Conservation (phyloP, 2,888 invertebrate genomes). For the Myopa tessellatipennis region DNA sequence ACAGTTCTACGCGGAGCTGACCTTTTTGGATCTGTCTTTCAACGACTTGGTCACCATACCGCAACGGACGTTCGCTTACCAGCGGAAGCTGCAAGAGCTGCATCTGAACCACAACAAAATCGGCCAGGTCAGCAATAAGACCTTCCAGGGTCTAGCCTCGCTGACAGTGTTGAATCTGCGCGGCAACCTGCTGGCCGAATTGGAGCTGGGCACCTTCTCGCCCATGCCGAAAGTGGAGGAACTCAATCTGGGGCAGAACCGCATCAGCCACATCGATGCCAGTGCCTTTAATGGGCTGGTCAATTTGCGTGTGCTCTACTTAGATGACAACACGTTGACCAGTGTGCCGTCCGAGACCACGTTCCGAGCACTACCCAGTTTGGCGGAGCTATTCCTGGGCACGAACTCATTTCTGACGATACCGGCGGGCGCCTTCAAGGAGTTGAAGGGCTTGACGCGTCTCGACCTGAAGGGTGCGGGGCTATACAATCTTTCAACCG, state of each 20-base stretch:
- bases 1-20: slow-evolving; percentile 88
- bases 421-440: slow-evolving; percentile 82
- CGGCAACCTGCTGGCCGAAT: slow-evolving; percentile 83
- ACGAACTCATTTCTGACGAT: slow-evolving; percentile 83
- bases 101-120: slow-evolving; percentile 88
- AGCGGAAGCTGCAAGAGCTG: slow-evolving; percentile 83
- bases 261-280: slow-evolving; percentile 83
- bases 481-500: slow-evolving; percentile 80
- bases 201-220: slow-evolving; percentile 80
- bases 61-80: slow-evolving; percentile 81
- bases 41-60: slow-evolving; percentile 88
- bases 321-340: slow-evolving; percentile 86
- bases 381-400: slow-evolving; percentile 87
- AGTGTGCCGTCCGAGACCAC: slow-evolving; percentile 78
- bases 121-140: slow-evolving; percentile 81
- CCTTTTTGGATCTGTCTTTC: slow-evolving; percentile 84
- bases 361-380: slow-evolving; percentile 78
- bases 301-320: slow-evolving; percentile 81
- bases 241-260: slow-evolving; percentile 86
- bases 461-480: slow-evolving; percentile 85
- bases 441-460: slow-evolving; percentile 79
- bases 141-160: slow-evolving; percentile 82
- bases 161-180: slow-evolving; percentile 84
- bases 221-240: slow-evolving; percentile 83
- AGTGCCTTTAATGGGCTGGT: slow-evolving; percentile 81